Conservation (phyloP, 2,888 invertebrate species). For the Limnephilus marmoratus region DNA sequence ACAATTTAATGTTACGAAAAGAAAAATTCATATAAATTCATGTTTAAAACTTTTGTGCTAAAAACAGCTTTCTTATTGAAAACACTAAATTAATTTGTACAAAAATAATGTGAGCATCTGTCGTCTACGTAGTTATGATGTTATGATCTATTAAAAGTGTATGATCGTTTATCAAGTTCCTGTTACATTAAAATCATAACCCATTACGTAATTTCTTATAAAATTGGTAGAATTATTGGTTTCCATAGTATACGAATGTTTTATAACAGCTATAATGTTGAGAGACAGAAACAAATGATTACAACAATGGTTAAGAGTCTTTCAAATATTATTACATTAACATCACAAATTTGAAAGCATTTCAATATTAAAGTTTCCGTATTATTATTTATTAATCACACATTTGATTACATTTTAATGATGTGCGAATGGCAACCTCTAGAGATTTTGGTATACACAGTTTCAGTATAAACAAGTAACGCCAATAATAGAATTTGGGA, state of each 20-base stretch:
- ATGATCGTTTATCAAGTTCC: not conserved
- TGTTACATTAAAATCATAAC: conserved; percentile 10
- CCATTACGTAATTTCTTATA: not conserved
- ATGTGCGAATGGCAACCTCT: conserved; percentile 54
- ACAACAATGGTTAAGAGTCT: conserved; percentile 39
- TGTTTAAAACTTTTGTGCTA: conserved; percentile 19
- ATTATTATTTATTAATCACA: conserved; percentile 50
- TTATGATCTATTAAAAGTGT: conserved; percentile 22
- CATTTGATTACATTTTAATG: conserved; percentile 49
- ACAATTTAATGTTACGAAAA: not conserved
- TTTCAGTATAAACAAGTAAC: conserved; percentile 52
- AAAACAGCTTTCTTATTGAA: conserved; percentile 17
- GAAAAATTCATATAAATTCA: not conserved
- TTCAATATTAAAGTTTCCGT: conserved; percentile 17
- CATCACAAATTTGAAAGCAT: conserved; percentile 54
- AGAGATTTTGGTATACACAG: conserved; percentile 61
- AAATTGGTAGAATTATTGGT: conserved; percentile 23
- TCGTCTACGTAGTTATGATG: conserved; percentile 18
- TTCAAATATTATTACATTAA: conserved; percentile 54
- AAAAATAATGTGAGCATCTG: conserved; percentile 36
- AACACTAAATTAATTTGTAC: conserved; percentile 42
- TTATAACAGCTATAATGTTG: not conserved
- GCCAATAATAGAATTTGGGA: not conserved
- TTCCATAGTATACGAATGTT: conserved; percentile 37
- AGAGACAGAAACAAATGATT: conserved; percentile 1